Evolutionary conservation across 2,888 invertebrate genomes (phyloP), one percentile per base, ranked within the genome.

Genomic region (Andrena minutula): DNA sequence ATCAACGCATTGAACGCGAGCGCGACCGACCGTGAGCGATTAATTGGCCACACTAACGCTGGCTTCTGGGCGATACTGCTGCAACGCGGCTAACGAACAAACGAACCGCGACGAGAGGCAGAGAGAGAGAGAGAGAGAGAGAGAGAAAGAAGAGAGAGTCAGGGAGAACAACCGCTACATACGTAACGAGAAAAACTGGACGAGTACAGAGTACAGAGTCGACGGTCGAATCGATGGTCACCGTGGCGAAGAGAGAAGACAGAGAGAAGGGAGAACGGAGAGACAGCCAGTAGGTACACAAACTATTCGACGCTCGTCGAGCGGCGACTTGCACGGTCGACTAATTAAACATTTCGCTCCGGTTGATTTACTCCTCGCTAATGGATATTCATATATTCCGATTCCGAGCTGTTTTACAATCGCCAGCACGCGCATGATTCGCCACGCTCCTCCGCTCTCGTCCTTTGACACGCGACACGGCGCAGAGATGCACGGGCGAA

Each of bases 361-460:
- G 81, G 56, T 82, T 90, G 87, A 91, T 91, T 91, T 89, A 87
- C 86, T 82, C 65, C 71, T 75, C 68, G 85, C 88, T 90, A 90
- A 91, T 91, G 89, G 89, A 89, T 88, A 92, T 90, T 92, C 91
- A 87, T 90, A 86, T 86, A 89, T 89, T 87, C 82, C 82, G 79
- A 87, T 84, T 75, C 70, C 76, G 51, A 71, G 77, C 73, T 66
- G 56, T 65, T 51, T 16, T 8, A 56, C 64, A 30, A 20, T 51
- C 77, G 64, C 72, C 56, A 3, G 41, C n/a, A 51, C 51, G 58
- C 65, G 58, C 30, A 56, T 47, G 66, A 26, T 61, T 60, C 71
- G 12, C 61, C 41, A 12, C 41, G 41, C 41, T 51, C 20, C 20
- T 26, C 23, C 56, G 20, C 4, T 10, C 23, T 26, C 65, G 23